Base-by-base conservation (phyloP, 2,888 invertebrate genomes). In the Oscheius sp. region DNA sequence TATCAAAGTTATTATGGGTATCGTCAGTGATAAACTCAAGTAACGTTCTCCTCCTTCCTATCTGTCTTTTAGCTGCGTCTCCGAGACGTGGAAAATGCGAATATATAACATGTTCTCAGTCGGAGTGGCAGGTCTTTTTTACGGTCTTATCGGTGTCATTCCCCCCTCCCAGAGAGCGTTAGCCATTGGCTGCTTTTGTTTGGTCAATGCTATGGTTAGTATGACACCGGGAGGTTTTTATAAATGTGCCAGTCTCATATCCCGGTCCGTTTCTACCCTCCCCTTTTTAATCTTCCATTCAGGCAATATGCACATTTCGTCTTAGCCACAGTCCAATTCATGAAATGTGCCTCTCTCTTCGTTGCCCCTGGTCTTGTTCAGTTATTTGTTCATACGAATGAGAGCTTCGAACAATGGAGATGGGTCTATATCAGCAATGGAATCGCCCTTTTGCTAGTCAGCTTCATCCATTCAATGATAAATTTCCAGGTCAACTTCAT, bases 181-280 rank as follows among this genome's bases (percentile, higher is more conserved):
- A 12, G 62, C 47, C 12, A 49, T 62, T 33, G 33, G 24, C 62
- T 49, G 47, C 17, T 62, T 62, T 20, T 62, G 62, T 45, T 9
- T 33, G 30, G 79, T 82, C 33, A 79, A 77, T 56, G 73, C 77
- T 8, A 59, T 77, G 36, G 74, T 82, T 67, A 81, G 80, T 0
- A 72, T 78, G n/a, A 83, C 82, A 59, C 78, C 80, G 28, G 82
- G 82, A 9, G 83, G 82, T 14, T 83, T 82, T 68, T 83, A 82
- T 66, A 83, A 83, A 59, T 82, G 82, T 54, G 82, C 77, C 47
- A 78, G 82, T 0, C 69, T 83, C 47, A 24, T 49, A 12, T 62
- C 62, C 4, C 30, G 62, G 62, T 61, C 28, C 2, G 6, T 47
- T 32, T 2, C 26, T 17, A 22, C 22, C 20, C 24, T 12, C 22